Evolutionary conservation across 2,113 vertebrate species (phyloP).

Genomic region (Bettongia penicillata): DNA sequence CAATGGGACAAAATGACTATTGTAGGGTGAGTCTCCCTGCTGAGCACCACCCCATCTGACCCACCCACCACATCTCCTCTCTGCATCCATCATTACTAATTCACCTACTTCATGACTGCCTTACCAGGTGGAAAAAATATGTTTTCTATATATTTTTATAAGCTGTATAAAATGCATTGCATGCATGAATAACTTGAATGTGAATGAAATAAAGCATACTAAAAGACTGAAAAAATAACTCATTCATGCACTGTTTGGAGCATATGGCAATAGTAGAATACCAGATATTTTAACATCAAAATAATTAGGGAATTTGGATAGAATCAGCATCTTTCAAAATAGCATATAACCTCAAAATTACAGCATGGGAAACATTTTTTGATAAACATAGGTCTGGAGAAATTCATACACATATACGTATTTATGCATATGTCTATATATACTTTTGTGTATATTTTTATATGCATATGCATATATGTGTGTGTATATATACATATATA

Average conservation of each 20-base stretch:
- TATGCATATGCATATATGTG: no score
- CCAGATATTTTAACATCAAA: conserved; percentile 73
- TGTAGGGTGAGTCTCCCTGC: neutral
- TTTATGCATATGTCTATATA: neutral
- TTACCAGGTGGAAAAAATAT: conserved; percentile 19
- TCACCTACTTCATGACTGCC: neutral
- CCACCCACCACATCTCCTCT: neutral
- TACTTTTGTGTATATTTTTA: neutral
- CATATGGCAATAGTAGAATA: conserved; percentile 10
- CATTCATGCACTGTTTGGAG: conserved; percentile 58
- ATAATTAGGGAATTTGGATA: conserved; percentile 51
- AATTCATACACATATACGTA: conserved; percentile 54
- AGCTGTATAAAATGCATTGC: neutral
- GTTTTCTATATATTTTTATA: conserved; percentile 34
- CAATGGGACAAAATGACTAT: neutral
- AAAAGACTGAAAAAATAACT: conserved; percentile 54
- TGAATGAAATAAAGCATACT: conserved; percentile 12
- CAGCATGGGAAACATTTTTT: conserved; percentile 65
- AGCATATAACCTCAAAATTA: conserved; percentile 72
- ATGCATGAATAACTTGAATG: neutral
- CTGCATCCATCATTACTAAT: fast-evolving
- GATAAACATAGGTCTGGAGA: conserved; percentile 67
- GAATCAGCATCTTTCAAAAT: conserved; percentile 58
- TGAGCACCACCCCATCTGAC: neutral
- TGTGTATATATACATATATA: neutral